Evolutionary conservation across 1,140 invertebrate species (phyloP).

Genomic region (Monochamus saltuarius): DNA sequence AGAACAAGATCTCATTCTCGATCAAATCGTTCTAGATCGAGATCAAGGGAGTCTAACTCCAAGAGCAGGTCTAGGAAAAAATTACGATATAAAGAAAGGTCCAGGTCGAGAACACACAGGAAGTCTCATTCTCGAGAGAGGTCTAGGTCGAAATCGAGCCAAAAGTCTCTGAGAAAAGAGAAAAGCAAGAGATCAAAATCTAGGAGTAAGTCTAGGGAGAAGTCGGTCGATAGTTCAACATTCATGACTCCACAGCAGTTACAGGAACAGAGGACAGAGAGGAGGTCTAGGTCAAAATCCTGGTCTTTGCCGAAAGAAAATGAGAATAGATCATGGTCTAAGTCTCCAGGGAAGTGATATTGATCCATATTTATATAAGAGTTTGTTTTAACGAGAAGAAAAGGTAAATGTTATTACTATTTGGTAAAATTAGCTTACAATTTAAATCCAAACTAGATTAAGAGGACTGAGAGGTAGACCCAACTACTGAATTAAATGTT

Average conservation of each 20-base stretch:
- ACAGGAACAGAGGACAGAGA: constrained; percentile 22
- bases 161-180: constrained; percentile 51
- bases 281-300: constrained; percentile 42
- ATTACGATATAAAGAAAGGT: constrained; percentile 39
- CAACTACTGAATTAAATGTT: too few species aligned
- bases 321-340: constrained; percentile 39
- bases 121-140: constrained; percentile 37
- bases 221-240: constrained; percentile 43
- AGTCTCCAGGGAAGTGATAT: constrained; percentile 31
- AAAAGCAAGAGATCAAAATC: constrained; percentile 48
- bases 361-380: too few species aligned
- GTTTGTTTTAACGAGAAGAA: too few species aligned
- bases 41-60: constrained; percentile 7
- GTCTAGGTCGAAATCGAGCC: constrained; percentile 30
- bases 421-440: too few species aligned
- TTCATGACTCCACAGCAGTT: constrained; percentile 43
- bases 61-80: constrained; percentile 17
- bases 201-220: constrained; percentile 37
- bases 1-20: constrained; percentile 21
- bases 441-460: too few species aligned
- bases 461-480: too few species aligned
- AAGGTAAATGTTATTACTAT: too few species aligned
- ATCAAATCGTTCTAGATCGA: constrained; percentile 24
- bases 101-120: constrained; percentile 43
- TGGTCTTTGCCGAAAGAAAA: constrained; percentile 40